Evolutionary conservation across 2,797 vertebrate genomes (phyloP), one percentile per base, ranked within the genome.

Genomic region (Synanceia verrucosa): DNA sequence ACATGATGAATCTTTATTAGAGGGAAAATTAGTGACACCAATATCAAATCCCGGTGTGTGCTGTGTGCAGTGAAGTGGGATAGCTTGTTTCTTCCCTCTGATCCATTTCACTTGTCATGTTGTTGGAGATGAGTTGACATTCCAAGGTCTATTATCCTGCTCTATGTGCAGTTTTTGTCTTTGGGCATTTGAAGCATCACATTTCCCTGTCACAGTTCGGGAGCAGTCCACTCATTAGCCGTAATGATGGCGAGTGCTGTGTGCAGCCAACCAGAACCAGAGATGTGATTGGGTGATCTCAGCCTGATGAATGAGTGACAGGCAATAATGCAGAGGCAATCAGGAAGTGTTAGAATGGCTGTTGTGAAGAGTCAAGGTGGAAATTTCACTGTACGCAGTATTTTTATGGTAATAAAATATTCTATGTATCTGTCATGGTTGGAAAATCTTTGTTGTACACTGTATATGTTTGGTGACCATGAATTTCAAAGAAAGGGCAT

Each of bases 141-240:
- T 79, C 83, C 70, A 57, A 46, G 75, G 77, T 86, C 86, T 83
- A 87, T 93, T 90, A 89, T 87, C 78, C 65, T 26, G 65, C 71
- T 83, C 81, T 77, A 67, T 88, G 76, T 81, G 77, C 65, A 62
- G 81, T 80, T 68, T 85, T 84, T 21, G 61, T 90, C 86, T 89
- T 80, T 59, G 71, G 78, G 76, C 81, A 76, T 89, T 90, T 83
- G 87, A 86, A 84, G 78, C 75, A 2, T 86, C 86, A 73, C 82
- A 76, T 86, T 86, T 75, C 43, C 59, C 83, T 60, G 84, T 86
- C 88, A 88, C 86, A 84, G 69, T 74, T 61, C 21, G 50, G 62
- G 57, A 84, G 76, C 72, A 39, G 65, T 60, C 81, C 76, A 41
- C 84, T 90, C 90, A 86, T 93, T 91, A 91, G 72, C 86, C 14